Evolutionary conservation across 1,140 invertebrate species (phyloP), one percentile per base, ranked within the genome.

Genomic region (Antheraea pernyi): DNA sequence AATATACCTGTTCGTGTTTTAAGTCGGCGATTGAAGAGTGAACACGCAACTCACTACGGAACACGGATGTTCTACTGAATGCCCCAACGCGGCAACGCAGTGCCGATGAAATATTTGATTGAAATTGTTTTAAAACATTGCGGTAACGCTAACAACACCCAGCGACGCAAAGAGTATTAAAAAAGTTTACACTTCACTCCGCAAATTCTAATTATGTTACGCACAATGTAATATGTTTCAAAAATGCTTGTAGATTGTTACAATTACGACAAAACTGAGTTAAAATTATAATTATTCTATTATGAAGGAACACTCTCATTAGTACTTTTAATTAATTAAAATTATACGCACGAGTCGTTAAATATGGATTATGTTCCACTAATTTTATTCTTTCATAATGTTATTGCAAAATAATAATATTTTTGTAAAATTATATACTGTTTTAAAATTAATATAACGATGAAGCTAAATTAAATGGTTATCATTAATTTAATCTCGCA

Each of bases 131-230:
- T 6, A 53, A 6, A 53, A 53, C 46, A 53, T 53, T 53, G 46
- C 16, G 46, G 46, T 53, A 61, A 22, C 59, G 46, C 6, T 53
- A 61, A 61, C 59, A 19, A 22, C 59, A 16, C 8, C 6, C 59
- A 22, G 19, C 59, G 59, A 16, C 9, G 22, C 10, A 22, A 16
- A 11, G 59, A 13, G 5, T 61, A 61, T 61, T 61, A 61, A 61
- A 61, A 61, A 61, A 61, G 59, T 61, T 61, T 22, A 36, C 59
- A 19, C 30, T 5, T 61, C 19, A 61, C 16, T 61, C 22, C 19
- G 13, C 10, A 61, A 61, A 61, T 19, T 19, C 19, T 61, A 22
- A 61, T 61, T 61, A 61, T 36, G 10, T 61, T 61, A 30, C 59
- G 13, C 7, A 48, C 7, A 48, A 11, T 48, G 11, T 48, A 48